These are phyloP conservation scores for pig (Sus scrofa) DNA, from an alignment of 2,113 vertebrate genomes.

Conservation along the genomic window T2T-Sscrofa CM000824.6:112286501-112287000, in stretches of 20 bases:
- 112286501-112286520: slow-evolving; percentile 34
- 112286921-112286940: neutral
- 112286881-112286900: neutral
- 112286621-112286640: slow-evolving; percentile 78
- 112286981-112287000: neutral
- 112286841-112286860: neutral
- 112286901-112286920: neutral
- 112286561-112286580: slow-evolving; percentile 63
- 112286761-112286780: slow-evolving; percentile 12
- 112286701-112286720: slow-evolving; percentile 74
- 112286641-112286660: slow-evolving; percentile 85
- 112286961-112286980: neutral
- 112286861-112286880: neutral
- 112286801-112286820: neutral
- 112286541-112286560: slow-evolving; percentile 47
- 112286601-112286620: slow-evolving; percentile 71
- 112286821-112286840: neutral
- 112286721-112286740: slow-evolving; percentile 62
- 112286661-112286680: slow-evolving; percentile 76
- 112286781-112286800: slow-evolving; percentile 21
- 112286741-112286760: slow-evolving; percentile 64
- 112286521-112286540: neutral
- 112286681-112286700: slow-evolving; percentile 67
- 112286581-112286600: slow-evolving; percentile 42
- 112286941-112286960: neutral